These are phyloP conservation scores for Capra hircus DNA, from an alignment of 2,113 vertebrate genomes.

Conservation along the genomic window DNA sequence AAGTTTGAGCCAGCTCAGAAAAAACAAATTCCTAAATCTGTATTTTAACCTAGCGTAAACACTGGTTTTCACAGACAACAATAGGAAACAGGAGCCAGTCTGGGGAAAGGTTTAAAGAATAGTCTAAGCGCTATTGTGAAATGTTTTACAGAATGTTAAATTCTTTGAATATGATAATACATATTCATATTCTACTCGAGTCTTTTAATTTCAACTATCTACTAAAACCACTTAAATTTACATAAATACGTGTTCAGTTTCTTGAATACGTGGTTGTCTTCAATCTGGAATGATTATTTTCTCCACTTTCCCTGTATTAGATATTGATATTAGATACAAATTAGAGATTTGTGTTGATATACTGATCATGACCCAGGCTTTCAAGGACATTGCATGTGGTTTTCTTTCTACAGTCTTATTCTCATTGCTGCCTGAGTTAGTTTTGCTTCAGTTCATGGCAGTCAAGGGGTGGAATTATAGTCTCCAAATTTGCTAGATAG, in stretches of 20 bases:
- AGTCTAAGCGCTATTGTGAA: background rate
- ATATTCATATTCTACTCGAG: background rate
- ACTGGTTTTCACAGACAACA: background rate
- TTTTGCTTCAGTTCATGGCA: background rate
- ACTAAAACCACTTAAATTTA: background rate
- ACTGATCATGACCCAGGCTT: background rate
- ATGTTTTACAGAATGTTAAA: background rate
- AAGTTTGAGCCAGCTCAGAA: background rate
- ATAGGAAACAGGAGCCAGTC: background rate
- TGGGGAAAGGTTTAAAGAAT: background rate
- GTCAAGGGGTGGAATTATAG: background rate
- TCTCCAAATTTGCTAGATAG: background rate
- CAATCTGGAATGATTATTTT: background rate
- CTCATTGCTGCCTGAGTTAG: background rate
- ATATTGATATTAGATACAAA: background rate
- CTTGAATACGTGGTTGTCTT: background rate
- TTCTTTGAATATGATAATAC: slow-evolving; percentile 10
- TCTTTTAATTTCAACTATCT: slow-evolving; percentile 22
- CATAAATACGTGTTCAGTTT: background rate
- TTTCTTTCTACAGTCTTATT: background rate
- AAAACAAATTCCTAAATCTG: background rate
- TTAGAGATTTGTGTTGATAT: background rate
- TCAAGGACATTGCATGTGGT: background rate
- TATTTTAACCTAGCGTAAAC: background rate
- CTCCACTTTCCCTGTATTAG: background rate